These are phyloP conservation scores for Odontomyia ornata DNA, from an alignment of 2,888 invertebrate genomes.

Conservation along the genomic window DNA sequence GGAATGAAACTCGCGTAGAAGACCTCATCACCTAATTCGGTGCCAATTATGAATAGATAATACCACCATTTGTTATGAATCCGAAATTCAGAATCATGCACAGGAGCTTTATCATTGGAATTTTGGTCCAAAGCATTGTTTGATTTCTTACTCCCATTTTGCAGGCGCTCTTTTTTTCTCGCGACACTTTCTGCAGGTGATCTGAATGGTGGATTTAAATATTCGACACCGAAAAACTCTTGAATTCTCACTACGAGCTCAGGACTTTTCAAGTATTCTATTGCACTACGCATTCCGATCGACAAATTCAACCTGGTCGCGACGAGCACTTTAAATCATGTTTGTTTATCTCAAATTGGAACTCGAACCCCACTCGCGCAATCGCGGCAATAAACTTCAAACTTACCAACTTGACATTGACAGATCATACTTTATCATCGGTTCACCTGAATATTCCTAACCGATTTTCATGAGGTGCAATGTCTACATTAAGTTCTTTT, in stretches of 20 bases:
- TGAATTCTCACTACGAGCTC: constrained; percentile 81
- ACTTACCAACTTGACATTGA: constrained; percentile 16
- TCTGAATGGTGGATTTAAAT: constrained; percentile 52
- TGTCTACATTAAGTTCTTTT: too few species aligned
- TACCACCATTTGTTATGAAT: constrained; percentile 83
- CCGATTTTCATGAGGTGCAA: too few species aligned
- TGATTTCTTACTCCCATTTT: background rate
- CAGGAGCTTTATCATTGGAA: background rate
- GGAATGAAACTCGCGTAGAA: constrained; percentile 93
- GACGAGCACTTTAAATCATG: constrained; percentile 10
- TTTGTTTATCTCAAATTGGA: background rate
- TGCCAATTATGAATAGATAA: constrained; percentile 84
- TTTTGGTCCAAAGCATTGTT: too few species aligned
- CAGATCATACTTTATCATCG: constrained; percentile 7
- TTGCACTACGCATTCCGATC: constrained; percentile 49
- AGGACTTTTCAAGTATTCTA: constrained; percentile 79
- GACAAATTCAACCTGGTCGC: background rate
- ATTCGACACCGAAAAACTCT: constrained; percentile 78
- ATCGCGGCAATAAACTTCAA: background rate
- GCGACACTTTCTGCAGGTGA: constrained; percentile 38
- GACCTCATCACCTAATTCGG: constrained; percentile 87
- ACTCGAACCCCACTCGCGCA: background rate
- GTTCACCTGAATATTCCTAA: background rate
- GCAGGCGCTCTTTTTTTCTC: background rate
- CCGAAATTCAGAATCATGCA: constrained; percentile 50